Base-by-base conservation (phyloP, 2,888 invertebrate species). In the Epistrophella euchroma region DNA sequence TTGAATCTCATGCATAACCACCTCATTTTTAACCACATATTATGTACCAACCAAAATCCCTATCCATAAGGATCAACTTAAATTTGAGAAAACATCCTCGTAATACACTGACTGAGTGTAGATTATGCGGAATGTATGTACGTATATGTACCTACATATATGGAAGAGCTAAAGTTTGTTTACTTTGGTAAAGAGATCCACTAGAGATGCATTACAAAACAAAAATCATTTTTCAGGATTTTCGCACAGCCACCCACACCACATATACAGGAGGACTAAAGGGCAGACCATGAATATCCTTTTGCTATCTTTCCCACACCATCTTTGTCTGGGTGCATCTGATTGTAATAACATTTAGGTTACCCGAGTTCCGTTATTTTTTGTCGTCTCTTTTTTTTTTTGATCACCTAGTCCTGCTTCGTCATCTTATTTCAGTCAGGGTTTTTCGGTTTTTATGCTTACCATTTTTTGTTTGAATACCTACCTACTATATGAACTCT, bases 341-440 rank as follows among this genome's bases (percentile, higher is more conserved):
- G 81, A 81, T 81, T 81, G 81, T 76, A 81, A 81, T 76, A 81
- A 81, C 70, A 81, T 76, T 81, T 76, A 64, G 62, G 71, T 71
- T 81, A 76, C 47, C 56, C 47, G 22, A 56, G 70, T 64, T 56
- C 37, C 22, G 75, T 22, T 43, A 19, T 62, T 22, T 68, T 56
- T 32, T 25, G n/a, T n/a, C n/a, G n/a, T n/a, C n/a, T n/a, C n/a
- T 25, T 45, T 66, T 60, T 37, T 56, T 25, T 25, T 43, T 1
- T 45, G 47, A 37, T 50, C 15, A 47, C 66, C 73, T 52, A 22
- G 50, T 73, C 56, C 56, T 60, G 79, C 58, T 73, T 47, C 62
- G 56, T 79, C 66, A 79, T 79, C 56, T 66, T 66, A 19, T 68
- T 79, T 73, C 40, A 58, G 56, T 73, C 22, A 50, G 32, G 43